Percentiles rank a stretch among this genome's conserved stretches.
Evolutionary conservation across 2,888 invertebrate species (phyloP).

Genomic region (Acleris cristana): DNA sequence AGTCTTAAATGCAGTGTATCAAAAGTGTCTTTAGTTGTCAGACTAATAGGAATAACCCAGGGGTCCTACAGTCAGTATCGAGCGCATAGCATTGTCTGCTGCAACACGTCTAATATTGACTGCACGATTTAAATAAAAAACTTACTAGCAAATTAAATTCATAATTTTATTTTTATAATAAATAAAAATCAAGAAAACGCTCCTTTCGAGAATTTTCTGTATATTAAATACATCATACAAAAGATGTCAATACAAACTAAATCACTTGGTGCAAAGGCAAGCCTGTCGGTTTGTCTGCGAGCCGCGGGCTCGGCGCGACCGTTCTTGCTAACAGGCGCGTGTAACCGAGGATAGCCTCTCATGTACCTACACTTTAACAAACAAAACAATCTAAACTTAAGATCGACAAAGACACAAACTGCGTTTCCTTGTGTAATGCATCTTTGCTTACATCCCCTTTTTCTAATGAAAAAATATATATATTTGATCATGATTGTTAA

Average conservation of each 20-base stretch:
- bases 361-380: constrained; percentile 71
- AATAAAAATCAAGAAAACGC: constrained; percentile 82
- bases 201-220: constrained; percentile 78
- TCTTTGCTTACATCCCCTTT: constrained; percentile 70
- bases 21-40: too few relatives aligned
- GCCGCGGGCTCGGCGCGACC: constrained; percentile 54
- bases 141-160: constrained; percentile 81
- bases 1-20: too few relatives aligned
- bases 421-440: constrained; percentile 73
- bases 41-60: too few relatives aligned
- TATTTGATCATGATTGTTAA: constrained; percentile 80
- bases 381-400: constrained; percentile 64
- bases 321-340: constrained; percentile 73
- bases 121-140: constrained; percentile 52
- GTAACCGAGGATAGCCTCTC: constrained; percentile 80
- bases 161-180: constrained; percentile 83
- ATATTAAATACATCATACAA: constrained; percentile 84
- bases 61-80: not conserved
- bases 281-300: constrained; percentile 76
- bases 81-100: not conserved
- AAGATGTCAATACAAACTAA: constrained; percentile 83
- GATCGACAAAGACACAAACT: constrained; percentile 73
- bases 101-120: not conserved
- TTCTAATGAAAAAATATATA: constrained; percentile 70
- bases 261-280: constrained; percentile 85